A percentile compares a stretch with the other conserved stretches of the same genome.
Conservation (phyloP, 2,113 vertebrate genomes). For the Triplophysa tibetana region DNA sequence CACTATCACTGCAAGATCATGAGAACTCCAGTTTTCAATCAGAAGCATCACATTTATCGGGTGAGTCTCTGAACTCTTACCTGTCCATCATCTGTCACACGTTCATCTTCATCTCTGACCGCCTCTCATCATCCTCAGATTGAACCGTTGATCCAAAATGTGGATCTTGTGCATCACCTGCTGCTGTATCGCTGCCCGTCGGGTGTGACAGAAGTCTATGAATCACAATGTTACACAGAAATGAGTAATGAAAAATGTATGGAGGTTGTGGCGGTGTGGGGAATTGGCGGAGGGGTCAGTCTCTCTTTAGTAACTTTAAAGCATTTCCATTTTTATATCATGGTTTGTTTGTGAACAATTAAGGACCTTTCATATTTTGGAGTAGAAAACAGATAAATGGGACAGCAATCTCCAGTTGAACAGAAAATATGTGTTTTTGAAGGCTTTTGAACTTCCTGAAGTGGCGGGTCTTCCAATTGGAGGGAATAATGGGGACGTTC, state of each 20-base stretch:
- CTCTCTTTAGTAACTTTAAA: not conserved
- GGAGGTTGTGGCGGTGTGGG: slow-evolving; percentile 76
- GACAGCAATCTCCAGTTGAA: too few relatives aligned
- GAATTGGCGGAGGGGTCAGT: slow-evolving; percentile 79
- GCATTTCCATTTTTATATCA: not conserved
- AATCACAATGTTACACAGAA: slow-evolving; percentile 65
- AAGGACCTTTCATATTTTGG: not conserved
- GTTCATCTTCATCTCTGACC: not conserved
- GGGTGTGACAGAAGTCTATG: slow-evolving; percentile 54
- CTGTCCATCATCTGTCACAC: not conserved
- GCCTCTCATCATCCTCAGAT: slow-evolving; percentile 64
- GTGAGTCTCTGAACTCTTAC: slow-evolving; percentile 60
- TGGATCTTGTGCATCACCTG: slow-evolving; percentile 77
- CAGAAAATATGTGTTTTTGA: not conserved
- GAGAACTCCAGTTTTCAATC: slow-evolving; percentile 64
- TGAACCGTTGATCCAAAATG: slow-evolving; percentile 67
- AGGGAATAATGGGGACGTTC: slow-evolving; percentile 58
- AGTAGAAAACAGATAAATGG: too few relatives aligned
- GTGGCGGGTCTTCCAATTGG: slow-evolving; percentile 75
- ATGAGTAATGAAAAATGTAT: slow-evolving; percentile 64
- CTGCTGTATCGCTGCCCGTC: slow-evolving; percentile 76
- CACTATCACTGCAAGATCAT: slow-evolving; percentile 80
- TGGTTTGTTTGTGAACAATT: not conserved
- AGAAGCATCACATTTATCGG: slow-evolving; percentile 79
- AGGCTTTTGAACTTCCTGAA: slow-evolving; percentile 56